Conservation (phyloP, 2,797 vertebrate species). For the Benthosema pterotum region DNA sequence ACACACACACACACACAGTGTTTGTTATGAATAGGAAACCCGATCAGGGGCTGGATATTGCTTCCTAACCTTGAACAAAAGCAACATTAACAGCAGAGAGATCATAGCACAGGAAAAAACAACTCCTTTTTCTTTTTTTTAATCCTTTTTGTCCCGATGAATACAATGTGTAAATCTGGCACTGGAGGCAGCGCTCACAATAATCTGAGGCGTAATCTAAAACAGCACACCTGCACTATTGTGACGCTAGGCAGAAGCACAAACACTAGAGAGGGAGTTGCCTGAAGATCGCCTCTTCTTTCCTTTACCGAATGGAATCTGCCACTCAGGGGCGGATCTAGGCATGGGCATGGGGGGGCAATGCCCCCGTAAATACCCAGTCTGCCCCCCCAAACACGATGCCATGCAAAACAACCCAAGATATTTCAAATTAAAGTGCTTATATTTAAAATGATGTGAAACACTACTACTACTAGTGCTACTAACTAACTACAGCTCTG, state of each 20-base stretch:
- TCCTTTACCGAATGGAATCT: too few species aligned
- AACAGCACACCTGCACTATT: constrained; percentile 61
- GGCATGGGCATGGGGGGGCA: too few species aligned
- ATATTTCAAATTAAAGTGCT: too few species aligned
- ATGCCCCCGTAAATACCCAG: too few species aligned
- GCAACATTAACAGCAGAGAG: constrained; percentile 40
- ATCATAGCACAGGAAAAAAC: constrained; percentile 27
- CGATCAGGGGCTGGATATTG: constrained; percentile 44
- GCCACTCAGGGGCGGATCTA: too few species aligned
- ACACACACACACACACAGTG: constrained; percentile 7
- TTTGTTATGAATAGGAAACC: constrained; percentile 49
- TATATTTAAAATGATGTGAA: too few species aligned
- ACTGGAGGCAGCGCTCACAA: constrained; percentile 31
- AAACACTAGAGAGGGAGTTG: constrained; percentile 17
- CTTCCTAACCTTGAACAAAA: constrained; percentile 50
- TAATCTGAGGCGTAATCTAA: constrained; percentile 69
- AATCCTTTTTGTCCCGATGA: constrained; percentile 45
- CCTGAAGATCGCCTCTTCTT: constrained; percentile 10
- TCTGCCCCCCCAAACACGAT: too few species aligned
- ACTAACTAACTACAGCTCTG: too few species aligned
- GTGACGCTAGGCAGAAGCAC: constrained; percentile 20
- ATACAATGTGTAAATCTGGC: constrained; percentile 46
- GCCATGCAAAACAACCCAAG: too few species aligned
- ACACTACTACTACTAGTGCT: too few species aligned
- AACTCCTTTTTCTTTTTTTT: constrained; percentile 40